Conservation (phyloP, 2,113 vertebrate species). For the Pteropus alecto region DNA sequence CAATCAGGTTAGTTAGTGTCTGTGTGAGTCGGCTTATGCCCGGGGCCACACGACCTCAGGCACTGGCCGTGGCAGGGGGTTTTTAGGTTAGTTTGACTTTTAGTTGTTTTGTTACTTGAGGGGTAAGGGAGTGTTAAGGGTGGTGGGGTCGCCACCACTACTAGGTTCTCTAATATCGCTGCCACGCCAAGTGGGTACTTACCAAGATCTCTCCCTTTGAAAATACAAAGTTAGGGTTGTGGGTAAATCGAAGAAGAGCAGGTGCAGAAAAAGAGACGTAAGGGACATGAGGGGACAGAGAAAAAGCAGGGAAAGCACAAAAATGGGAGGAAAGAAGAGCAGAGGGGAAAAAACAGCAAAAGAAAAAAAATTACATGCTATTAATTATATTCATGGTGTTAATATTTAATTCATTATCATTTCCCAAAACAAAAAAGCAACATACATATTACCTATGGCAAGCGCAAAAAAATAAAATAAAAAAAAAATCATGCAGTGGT, state of each 20-base stretch:
- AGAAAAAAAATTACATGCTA: conserved; percentile 94
- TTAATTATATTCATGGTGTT: conserved; percentile 91
- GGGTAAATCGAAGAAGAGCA: conserved; percentile 74
- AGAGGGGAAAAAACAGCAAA: conserved; percentile 75
- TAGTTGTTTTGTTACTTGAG: background rate
- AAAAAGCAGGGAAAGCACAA: conserved; percentile 75
- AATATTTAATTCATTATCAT: conserved; percentile 82
- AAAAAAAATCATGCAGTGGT: conserved; percentile 67
- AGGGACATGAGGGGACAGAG: conserved; percentile 70
- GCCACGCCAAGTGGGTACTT: conserved; percentile 87
- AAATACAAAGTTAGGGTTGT: conserved; percentile 81
- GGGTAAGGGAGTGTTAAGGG: background rate
- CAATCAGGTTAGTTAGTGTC: conserved; percentile 53
- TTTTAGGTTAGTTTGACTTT: conserved; percentile 37
- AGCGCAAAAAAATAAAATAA: conserved; percentile 34
- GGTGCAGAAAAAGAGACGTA: conserved; percentile 61
- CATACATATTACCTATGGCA: conserved; percentile 51
- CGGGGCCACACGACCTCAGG: background rate
- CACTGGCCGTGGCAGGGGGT: background rate
- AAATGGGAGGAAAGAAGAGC: conserved; percentile 81
- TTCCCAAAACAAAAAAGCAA: conserved; percentile 72
- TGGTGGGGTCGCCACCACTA: conserved; percentile 21
- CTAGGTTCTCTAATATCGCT: conserved; percentile 42
- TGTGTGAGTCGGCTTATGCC: background rate
- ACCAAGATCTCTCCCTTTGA: conserved; percentile 97